phyloP scores from a whole-genome alignment of 1,140 invertebrate genomes.

The Lordiphosa clarofinis region DNA sequence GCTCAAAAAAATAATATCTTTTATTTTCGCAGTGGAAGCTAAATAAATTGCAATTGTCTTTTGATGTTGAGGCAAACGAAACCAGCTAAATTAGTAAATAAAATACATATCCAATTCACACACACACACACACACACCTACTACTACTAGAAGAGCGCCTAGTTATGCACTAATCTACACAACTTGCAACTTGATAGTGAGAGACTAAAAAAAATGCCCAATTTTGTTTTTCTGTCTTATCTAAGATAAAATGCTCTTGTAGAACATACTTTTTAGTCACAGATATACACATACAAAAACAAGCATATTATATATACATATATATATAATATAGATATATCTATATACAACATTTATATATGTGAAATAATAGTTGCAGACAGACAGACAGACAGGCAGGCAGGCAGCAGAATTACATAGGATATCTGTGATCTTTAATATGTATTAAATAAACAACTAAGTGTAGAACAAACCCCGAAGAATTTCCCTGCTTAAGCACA shows the following conservation, averaged over 20 bases:
- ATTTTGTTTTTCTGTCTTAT: too few species aligned
- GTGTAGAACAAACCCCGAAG: neutral
- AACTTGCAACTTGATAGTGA: too few species aligned
- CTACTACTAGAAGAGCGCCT: neutral
- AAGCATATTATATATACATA: conserved; percentile 35
- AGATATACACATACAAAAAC: conserved; percentile 15
- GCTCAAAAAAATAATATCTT: too few species aligned
- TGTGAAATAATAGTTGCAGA: conserved; percentile 40
- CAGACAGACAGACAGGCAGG: conserved; percentile 17
- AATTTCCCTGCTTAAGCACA: conserved; percentile 12
- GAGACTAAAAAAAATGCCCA: too few species aligned
- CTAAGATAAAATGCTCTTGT: too few species aligned
- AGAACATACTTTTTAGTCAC: conserved; percentile 6
- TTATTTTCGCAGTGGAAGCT: too few species aligned
- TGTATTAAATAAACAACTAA: conserved; percentile 38
- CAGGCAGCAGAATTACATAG: conserved; percentile 74
- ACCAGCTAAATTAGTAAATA: conserved; percentile 22
- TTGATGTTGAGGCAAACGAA: conserved; percentile 18
- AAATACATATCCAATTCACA: conserved; percentile 36
- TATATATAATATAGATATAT: conserved; percentile 49
- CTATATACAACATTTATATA: conserved; percentile 47
- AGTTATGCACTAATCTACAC: too few species aligned
- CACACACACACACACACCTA: conserved; percentile 1
- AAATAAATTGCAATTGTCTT: neutral
- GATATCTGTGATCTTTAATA: conserved; percentile 80